Evolutionary conservation across 1,140 invertebrate species (phyloP).

Genomic region (Drosophila nebulosa): DNA sequence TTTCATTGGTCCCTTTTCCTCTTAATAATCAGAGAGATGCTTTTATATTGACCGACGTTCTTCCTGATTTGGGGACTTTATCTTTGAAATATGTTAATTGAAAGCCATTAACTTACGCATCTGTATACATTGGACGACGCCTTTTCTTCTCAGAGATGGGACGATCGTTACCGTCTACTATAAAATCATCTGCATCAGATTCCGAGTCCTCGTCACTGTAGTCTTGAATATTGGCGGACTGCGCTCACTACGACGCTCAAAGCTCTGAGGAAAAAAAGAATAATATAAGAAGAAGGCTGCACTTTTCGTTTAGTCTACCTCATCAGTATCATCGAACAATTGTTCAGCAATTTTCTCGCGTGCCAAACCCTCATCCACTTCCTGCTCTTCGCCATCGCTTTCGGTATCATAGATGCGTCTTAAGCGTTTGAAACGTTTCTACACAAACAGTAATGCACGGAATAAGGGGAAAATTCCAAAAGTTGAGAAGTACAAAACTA

Average conservation of each 20-base stretch:
- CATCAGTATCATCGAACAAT: slow-evolving; percentile 91
- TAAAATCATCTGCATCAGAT: slow-evolving; percentile 97
- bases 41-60: no score
- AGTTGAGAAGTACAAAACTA: neutral
- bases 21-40: no score
- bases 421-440: slow-evolving; percentile 95
- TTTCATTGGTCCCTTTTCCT: neutral
- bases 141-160: slow-evolving; percentile 93
- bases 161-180: slow-evolving; percentile 97
- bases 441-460: neutral
- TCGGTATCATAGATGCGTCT: slow-evolving; percentile 93
- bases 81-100: no score
- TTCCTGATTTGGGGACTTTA: neutral
- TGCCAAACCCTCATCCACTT: slow-evolving; percentile 87
- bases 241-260: slow-evolving; percentile 88
- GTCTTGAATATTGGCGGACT: slow-evolving; percentile 84
- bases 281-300: neutral
- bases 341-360: slow-evolving; percentile 94
- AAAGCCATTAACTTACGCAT: slow-evolving; percentile 86
- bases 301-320: slow-evolving; percentile 82
- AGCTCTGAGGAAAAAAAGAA: slow-evolving; percentile 84
- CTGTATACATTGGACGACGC: slow-evolving; percentile 93
- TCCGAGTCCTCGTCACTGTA: slow-evolving; percentile 91
- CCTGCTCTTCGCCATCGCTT: slow-evolving; percentile 90
- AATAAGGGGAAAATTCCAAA: neutral